Evolutionary conservation across 2,113 vertebrate genomes (phyloP), one percentile per base, ranked within the genome.

Genomic region (Rhineura floridana): DNA sequence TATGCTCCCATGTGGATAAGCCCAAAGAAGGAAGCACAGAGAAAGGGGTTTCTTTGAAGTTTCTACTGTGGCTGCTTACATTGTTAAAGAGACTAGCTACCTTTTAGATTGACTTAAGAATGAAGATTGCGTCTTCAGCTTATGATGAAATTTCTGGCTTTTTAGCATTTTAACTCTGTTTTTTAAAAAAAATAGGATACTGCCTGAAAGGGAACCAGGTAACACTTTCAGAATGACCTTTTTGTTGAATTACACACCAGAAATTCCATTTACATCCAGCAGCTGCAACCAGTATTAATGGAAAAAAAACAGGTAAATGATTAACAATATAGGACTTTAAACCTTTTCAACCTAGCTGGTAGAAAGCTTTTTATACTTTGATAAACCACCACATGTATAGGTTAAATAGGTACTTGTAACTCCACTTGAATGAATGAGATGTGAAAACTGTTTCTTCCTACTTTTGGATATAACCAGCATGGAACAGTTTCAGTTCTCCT

Each of bases 371-470:
- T 86, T 81, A 89, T 84, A 28, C 63, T 88, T 88, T 91, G 93
- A 89, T 39, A 92, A 90, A 91, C 19, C n/a, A 83, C 75, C 81
- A 25, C 17, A 88, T 91, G 87, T 90, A 90, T 89, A 95, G 93
- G 91, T 95, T 95, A 95, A 94, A 95, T 90, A 93, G 91, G 87
- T 88, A 89, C 88, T 92, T 70, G 69, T 81, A 93, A 93, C 89
- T 89, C 85, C 88, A 88, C 59, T 89, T 92, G 93, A 92, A 95
- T 87, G 91, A 95, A 95, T 95, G 94, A 90, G 90, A 95, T 70
- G 79, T 94, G 88, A 90, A 95, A 93, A 48, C 85, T 88, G 86
- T 92, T 92, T 93, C 86, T 95, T 93, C 78, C 87, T 91, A 84
- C 92, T 94, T 96, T 93, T 91, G 85, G 89, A 90, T 36, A 55